phyloP scores from a whole-genome alignment of 2,888 invertebrate genomes.

The Glyphotaelius pellucidus region DNA sequence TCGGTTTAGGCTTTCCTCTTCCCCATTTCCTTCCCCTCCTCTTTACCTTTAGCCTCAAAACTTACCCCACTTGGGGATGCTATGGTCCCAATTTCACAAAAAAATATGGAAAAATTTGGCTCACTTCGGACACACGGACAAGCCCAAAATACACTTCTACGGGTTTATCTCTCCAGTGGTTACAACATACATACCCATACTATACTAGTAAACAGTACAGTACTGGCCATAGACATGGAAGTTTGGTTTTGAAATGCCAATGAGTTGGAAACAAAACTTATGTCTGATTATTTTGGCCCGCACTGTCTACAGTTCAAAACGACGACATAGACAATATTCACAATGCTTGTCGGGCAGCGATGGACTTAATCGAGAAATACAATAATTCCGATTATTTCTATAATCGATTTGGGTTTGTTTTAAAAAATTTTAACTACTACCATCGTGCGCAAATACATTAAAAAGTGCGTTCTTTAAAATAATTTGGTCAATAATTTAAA shows the following conservation, averaged over 20 bases:
- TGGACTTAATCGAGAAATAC: background rate
- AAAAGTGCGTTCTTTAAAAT: too few relatives aligned
- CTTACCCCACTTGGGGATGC: too few relatives aligned
- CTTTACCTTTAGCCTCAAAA: too few relatives aligned
- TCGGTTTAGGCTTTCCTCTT: too few relatives aligned
- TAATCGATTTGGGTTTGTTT: background rate
- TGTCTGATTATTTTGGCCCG: slow-evolving; percentile 2
- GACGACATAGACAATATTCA: background rate
- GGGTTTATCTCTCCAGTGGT: background rate
- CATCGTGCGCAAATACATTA: too few relatives aligned
- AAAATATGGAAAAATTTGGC: background rate
- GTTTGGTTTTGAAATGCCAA: background rate
- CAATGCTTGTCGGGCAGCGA: background rate
- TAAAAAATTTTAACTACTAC: too few relatives aligned
- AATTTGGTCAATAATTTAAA: too few relatives aligned
- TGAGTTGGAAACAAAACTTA: background rate
- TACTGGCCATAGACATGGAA: background rate
- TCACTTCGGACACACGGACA: background rate
- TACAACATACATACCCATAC: background rate
- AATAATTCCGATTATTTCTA: background rate
- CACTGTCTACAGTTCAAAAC: background rate
- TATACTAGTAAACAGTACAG: background rate
- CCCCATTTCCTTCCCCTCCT: too few relatives aligned
- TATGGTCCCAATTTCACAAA: background rate
- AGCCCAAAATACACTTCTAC: background rate